Percentiles rank a stretch among this genome's conserved stretches.
phyloP scores from a whole-genome alignment of 2,888 invertebrate genomes.

The Cantharis lateralis region DNA sequence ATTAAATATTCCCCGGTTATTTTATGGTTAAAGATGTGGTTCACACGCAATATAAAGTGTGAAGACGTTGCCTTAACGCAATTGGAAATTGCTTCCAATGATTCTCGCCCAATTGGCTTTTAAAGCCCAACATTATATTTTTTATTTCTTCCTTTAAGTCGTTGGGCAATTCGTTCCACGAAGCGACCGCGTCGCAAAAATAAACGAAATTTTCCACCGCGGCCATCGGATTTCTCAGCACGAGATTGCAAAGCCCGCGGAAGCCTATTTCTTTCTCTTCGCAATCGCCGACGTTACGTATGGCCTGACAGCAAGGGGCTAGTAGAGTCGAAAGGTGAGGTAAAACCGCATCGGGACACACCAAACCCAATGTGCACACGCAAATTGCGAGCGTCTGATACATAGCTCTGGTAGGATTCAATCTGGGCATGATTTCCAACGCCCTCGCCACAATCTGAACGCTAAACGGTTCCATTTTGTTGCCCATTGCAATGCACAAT shows the following conservation, averaged over 20 bases:
- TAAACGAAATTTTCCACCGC: conserved; percentile 97
- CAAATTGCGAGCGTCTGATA: conserved; percentile 99
- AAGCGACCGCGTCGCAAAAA: conserved; percentile 99
- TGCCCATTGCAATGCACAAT: conserved; percentile 92
- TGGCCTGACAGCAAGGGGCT: conserved; percentile 96
- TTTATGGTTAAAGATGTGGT: conserved; percentile 4
- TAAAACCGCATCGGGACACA: conserved; percentile 98
- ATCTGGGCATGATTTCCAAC: conserved; percentile 90
- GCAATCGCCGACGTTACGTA: conserved; percentile 97
- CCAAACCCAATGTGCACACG: conserved; percentile 99
- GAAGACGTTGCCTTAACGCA: conserved; percentile 86
- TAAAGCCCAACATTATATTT: conserved; percentile 93
- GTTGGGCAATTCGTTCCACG: conserved; percentile 82
- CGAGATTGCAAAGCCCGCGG: conserved; percentile 98
- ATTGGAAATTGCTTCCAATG: conserved; percentile 98
- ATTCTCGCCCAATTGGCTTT: conserved; percentile 93
- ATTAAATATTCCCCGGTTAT: conserved; percentile 3
- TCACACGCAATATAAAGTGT: conserved; percentile 70
- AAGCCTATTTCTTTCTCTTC: conserved; percentile 99
- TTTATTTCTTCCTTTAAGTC: conserved; percentile 94
- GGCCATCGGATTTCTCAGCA: conserved; percentile 93
- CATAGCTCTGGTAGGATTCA: conserved; percentile 94
- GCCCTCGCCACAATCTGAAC: conserved; percentile 86
- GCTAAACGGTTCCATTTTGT: conserved; percentile 89
- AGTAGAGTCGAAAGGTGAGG: conserved; percentile 98